These are phyloP conservation scores for Nymphicus hollandicus DNA, from an alignment of 2,113 vertebrate species.

Conservation along the genomic window DNA sequence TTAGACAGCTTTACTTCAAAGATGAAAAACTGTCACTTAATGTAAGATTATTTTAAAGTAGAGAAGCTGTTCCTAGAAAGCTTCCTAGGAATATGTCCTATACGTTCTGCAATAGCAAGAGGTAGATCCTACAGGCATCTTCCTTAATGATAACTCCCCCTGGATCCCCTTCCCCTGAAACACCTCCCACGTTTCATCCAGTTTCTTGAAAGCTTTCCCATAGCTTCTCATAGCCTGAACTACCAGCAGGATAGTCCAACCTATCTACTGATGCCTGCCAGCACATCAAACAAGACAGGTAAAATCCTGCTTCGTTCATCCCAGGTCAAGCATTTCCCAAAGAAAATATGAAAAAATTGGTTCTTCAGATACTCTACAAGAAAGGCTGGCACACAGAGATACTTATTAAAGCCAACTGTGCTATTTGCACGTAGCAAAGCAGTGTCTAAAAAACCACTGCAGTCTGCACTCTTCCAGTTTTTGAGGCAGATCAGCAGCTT, in stretches of 20 bases:
- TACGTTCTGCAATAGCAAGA: not conserved
- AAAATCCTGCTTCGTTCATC: not conserved
- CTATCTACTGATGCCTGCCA: not conserved
- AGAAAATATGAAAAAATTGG: not conserved
- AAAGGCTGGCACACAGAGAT: not conserved
- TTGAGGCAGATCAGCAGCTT: not conserved
- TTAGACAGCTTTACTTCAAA: not conserved
- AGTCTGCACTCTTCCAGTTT: not conserved
- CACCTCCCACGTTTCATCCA: not conserved
- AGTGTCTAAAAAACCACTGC: not conserved
- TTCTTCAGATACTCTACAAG: not conserved
- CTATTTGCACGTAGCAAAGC: not conserved
- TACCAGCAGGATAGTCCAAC: accelerated
- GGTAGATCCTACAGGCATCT: not conserved
- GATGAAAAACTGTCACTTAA: not conserved
- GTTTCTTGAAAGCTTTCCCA: not conserved
- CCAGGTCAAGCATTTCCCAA: not conserved
- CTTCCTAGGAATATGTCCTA: not conserved
- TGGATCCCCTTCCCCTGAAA: not conserved
- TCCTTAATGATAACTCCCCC: not conserved
- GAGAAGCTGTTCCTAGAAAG: not conserved
- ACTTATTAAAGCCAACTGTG: not conserved
- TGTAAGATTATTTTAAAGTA: not conserved
- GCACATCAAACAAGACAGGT: not conserved
- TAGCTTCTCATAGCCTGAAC: not conserved